Conservation (phyloP, 2,888 invertebrate species). For the Meteorus colon region DNA sequence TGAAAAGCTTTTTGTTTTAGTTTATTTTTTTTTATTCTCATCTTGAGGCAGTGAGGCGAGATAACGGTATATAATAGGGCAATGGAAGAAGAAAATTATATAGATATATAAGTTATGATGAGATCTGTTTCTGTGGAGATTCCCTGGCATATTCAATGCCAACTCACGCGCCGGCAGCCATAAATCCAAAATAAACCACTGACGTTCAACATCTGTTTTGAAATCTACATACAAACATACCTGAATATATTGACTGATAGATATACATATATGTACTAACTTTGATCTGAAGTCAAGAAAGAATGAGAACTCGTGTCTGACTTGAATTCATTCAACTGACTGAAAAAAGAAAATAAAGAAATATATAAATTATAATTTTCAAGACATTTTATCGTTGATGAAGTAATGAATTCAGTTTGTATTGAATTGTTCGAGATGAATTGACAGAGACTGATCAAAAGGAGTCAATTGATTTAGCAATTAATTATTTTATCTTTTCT, state of each 20-base stretch:
- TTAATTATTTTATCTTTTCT: too few species aligned
- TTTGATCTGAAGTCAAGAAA: not conserved
- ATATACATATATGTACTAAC: not conserved
- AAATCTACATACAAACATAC: not conserved
- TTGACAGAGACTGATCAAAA: too few species aligned
- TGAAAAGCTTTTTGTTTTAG: slow-evolving; percentile 38
- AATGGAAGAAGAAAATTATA: not conserved
- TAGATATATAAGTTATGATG: not conserved
- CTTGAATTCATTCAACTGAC: too few species aligned
- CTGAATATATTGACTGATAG: not conserved
- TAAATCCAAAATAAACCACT: slow-evolving; percentile 53
- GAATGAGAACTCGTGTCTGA: not conserved
- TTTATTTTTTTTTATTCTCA: slow-evolving; percentile 32
- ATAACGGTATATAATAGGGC: not conserved
- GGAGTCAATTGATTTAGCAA: too few species aligned
- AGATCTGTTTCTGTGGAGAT: slow-evolving; percentile 44
- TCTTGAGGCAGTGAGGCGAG: not conserved
- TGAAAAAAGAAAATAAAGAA: too few species aligned
- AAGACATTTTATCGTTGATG: too few species aligned
- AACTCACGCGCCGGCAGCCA: slow-evolving; percentile 44
- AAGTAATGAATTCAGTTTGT: too few species aligned
- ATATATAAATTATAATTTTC: too few species aligned
- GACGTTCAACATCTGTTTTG: slow-evolving; percentile 19
- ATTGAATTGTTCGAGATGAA: too few species aligned
- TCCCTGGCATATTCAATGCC: slow-evolving; percentile 49